phyloP scores from a whole-genome alignment of 2,888 invertebrate species.

The Iselma pallidipennis region DNA sequence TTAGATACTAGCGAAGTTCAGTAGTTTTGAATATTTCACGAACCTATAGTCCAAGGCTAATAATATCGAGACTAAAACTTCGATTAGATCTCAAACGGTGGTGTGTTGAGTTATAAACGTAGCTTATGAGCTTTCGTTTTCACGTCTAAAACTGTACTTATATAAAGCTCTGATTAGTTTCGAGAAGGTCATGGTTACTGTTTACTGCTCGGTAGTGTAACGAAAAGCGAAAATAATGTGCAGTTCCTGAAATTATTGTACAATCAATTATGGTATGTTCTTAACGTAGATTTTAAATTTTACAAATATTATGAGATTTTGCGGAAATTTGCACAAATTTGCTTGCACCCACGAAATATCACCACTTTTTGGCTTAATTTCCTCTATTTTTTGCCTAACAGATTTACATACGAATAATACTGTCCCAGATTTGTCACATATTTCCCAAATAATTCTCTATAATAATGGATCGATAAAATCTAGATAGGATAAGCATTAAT shows the following conservation, averaged over 20 bases:
- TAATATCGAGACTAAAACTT: too few species aligned
- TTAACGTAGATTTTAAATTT: neutral
- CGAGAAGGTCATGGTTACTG: slow-evolving; percentile 30
- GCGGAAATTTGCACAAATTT: slow-evolving; percentile 13
- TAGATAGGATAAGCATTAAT: too few species aligned
- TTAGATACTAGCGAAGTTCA: slow-evolving; percentile 6
- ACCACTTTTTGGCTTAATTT: too few species aligned
- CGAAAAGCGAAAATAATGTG: slow-evolving; percentile 16
- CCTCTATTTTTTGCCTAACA: too few species aligned
- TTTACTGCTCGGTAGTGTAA: slow-evolving; percentile 10
- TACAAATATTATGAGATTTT: neutral
- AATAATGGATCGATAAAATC: too few species aligned
- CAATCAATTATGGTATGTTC: neutral
- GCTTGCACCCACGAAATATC: too few species aligned
- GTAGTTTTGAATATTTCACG: slow-evolving; percentile 27
- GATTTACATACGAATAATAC: too few species aligned
- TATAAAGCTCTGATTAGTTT: slow-evolving; percentile 20
- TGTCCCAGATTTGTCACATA: too few species aligned
- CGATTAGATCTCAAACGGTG: slow-evolving; percentile 25
- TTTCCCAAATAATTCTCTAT: too few species aligned
- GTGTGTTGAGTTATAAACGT: slow-evolving; percentile 2
- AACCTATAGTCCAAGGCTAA: slow-evolving; percentile 18
- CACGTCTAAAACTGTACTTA: slow-evolving; percentile 11
- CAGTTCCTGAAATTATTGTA: slow-evolving; percentile 1
- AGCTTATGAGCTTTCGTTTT: slow-evolving; percentile 31